Evolutionary conservation across 2,113 vertebrate genomes (phyloP).

Genomic region (Rana temporaria): DNA sequence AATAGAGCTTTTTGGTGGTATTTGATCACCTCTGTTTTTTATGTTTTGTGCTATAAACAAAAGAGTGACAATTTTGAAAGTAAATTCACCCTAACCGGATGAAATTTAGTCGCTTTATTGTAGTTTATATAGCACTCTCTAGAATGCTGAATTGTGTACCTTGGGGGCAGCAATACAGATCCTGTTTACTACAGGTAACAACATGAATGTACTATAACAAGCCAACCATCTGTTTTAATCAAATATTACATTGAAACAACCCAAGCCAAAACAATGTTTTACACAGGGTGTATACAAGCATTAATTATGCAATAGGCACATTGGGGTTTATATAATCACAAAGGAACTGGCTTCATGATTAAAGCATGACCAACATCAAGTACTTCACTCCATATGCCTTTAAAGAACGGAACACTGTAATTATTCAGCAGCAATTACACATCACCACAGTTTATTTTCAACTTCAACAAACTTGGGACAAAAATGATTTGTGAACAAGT

Average conservation of each 20-base stretch:
- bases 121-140: too few species aligned
- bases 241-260: neutral
- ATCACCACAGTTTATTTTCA: neutral
- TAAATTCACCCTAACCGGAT: too few species aligned
- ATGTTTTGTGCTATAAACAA: too few species aligned
- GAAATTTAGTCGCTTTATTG: too few species aligned
- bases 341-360: constrained; percentile 25
- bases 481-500: neutral
- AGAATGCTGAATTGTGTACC: too few species aligned
- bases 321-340: constrained; percentile 18
- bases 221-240: neutral
- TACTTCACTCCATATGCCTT: neutral
- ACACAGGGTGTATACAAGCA: neutral
- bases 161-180: neutral
- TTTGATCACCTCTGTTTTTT: too few species aligned
- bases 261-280: constrained; percentile 27
- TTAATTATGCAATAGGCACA: constrained; percentile 28
- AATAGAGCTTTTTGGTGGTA: too few species aligned
- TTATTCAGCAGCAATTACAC: constrained; percentile 11
- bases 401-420: neutral
- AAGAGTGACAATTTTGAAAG: too few species aligned
- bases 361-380: neutral
- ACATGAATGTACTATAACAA: neutral
- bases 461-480: neutral
- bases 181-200: constrained; percentile 18